Base-by-base conservation (phyloP, 2,113 vertebrate genomes). In the Hepsetus odoe region DNA sequence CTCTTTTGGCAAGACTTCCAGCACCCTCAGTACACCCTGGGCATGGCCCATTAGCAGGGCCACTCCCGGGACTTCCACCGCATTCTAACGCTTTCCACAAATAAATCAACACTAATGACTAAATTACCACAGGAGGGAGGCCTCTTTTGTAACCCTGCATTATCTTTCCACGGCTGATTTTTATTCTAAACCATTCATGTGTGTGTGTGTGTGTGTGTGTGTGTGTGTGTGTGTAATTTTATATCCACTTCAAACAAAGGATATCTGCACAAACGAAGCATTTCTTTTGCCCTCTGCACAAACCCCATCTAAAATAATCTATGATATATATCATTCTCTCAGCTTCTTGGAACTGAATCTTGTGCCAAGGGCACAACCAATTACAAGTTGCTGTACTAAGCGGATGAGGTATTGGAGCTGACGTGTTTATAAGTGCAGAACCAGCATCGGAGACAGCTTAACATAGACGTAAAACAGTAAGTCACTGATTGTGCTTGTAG, bases 31-130 rank as follows among this genome's bases (percentile, higher is more conserved):
- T 83, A 85, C 81, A 85, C 72, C 77, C 85, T 88, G 88, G 84
- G 84, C 87, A 90, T 85, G 87, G 87, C 69, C 84, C 87, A 90
- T 91, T 91, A 90, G 86, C 80, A 82, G 53, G 55, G 24, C 83
- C 35, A 80, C 86, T 89, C 88, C 44, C 18, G 90, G 89, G 87
- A 89, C 76, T 69, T 53, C 56, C 76, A 73, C 79, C 82, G 77
- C 79, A 83, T 88, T 90, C 83, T 87, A 88, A 65, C 64, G 72
- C 66, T 81, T 84, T 81, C 82, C 82, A 58, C 75, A 83, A 87
- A 90, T 88, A 90, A 88, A 90, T 91, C 84, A 87, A n/a, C 14
- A 53, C 78, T 74, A 82, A 88, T 18, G 28, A 81, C 83, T 89
- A 89, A 88, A 77, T 82, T 74, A 75, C 77, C 64, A 84, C 70